Conservation (phyloP, 2,888 invertebrate genomes). For the Mayetiola destructor region DNA sequence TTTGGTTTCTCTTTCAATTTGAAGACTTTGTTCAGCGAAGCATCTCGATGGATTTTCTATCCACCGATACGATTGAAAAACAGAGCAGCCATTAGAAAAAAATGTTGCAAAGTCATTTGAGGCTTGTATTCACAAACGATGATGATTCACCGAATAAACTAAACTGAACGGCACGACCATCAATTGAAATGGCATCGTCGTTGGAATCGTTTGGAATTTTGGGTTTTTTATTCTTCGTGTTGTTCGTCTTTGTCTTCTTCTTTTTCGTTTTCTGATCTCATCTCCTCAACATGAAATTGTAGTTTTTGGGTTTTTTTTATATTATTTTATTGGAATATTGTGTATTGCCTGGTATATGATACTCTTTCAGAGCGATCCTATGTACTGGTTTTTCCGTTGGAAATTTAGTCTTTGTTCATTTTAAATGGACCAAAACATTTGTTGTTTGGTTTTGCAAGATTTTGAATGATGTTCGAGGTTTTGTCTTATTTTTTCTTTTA, state of each 20-base stretch:
- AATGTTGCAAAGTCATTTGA: conserved; percentile 9
- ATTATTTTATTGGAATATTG: too few relatives aligned
- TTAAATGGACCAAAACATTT: neutral
- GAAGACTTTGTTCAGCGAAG: neutral
- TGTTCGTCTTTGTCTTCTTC: neutral
- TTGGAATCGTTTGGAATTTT: too few relatives aligned
- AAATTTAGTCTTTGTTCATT: too few relatives aligned
- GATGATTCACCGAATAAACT: neutral
- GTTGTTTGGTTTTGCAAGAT: neutral
- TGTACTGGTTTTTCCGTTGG: neutral
- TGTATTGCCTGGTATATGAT: too few relatives aligned
- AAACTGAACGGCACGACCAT: neutral
- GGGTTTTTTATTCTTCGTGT: neutral
- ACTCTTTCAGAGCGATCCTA: neutral
- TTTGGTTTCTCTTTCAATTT: neutral
- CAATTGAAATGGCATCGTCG: too few relatives aligned
- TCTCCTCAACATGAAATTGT: neutral
- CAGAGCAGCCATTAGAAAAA: neutral
- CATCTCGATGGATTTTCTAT: neutral
- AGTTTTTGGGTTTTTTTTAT: too few relatives aligned
- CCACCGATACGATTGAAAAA: neutral
- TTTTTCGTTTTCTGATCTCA: neutral
- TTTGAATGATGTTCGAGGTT: too few relatives aligned
- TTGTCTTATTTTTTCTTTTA: too few relatives aligned
- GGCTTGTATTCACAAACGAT: neutral